Evolutionary conservation across 2,888 invertebrate genomes (phyloP), one percentile per base, ranked within the genome.

Genomic region (Alloscopus bannaensis): DNA sequence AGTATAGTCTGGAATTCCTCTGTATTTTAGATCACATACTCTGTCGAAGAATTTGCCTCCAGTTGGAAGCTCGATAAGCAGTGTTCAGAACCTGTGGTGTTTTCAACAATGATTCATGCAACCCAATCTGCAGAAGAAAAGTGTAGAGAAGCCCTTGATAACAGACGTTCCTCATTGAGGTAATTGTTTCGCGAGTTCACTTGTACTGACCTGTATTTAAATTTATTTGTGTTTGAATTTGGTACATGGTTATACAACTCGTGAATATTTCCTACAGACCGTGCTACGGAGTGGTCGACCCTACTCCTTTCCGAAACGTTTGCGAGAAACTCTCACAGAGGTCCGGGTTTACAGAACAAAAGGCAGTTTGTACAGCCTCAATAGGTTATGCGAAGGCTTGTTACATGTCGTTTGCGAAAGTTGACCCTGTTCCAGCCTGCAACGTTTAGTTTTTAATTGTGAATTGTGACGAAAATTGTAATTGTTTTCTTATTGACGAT

Each of bases 81-180:
- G 87, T 94, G 94, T 87, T 84, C 87, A 89, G 0, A 90, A 91
- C 0, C 90, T 90, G 68, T 84, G 50, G 64, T 84, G 22, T 71
- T 81, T 22, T 72, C 68, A 29, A 90, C 90, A 85, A 89, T 90
- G 82, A 89, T 90, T 82, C 85, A 87, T 28, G 88, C 90, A 76
- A 78, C 81, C 2, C 66, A 83, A 3, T 89, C 90, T 83, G 88
- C 89, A 52, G 87, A 88, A 47, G 87, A 89, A 20, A 87, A 89
- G 72, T 97, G 97, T 87, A 92, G 91, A 13, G 91, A 92, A 70
- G 91, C 94, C 72, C 96, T 97, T 89, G 90, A 87, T 62, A 82
- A 92, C 6, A 89, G 91, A 29, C 88, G 90, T 65, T 94, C 94
- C 0, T 86, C 90, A 2, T 87, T 93, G 88, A 88, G 88, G 90